A percentile compares a stretch with the other conserved stretches of the same genome.
Conservation (phyloP, 2,888 invertebrate genomes). For the Diplolepis rosae region DNA sequence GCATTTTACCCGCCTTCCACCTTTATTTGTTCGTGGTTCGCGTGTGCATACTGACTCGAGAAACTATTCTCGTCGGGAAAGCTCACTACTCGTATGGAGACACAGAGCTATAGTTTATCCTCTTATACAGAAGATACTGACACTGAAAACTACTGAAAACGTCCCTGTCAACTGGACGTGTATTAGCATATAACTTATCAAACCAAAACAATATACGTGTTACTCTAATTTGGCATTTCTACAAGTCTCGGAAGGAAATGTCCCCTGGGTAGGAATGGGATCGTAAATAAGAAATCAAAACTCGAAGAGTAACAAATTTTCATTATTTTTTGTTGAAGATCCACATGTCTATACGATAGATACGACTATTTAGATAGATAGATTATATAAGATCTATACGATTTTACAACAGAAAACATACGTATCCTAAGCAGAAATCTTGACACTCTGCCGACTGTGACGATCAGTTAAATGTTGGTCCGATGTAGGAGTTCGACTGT, state of each 20-base stretch:
- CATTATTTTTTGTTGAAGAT: too few relatives aligned
- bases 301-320: background rate
- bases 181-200: slow-evolving; percentile 6
- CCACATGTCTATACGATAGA: too few relatives aligned
- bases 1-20: slow-evolving; percentile 54
- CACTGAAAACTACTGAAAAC: background rate
- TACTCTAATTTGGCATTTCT: background rate
- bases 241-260: background rate
- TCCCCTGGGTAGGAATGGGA: background rate
- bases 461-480: too few relatives aligned
- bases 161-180: background rate
- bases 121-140: background rate
- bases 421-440: too few relatives aligned
- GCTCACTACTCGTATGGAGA: background rate
- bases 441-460: too few relatives aligned
- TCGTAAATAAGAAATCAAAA: background rate
- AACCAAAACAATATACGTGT: slow-evolving; percentile 14
- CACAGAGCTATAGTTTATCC: background rate
- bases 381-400: too few relatives aligned
- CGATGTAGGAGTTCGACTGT: too few relatives aligned
- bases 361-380: too few relatives aligned
- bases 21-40: slow-evolving; percentile 56
- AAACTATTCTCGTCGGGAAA: slow-evolving; percentile 29
- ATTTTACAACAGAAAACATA: too few relatives aligned
- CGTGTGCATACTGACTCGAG: slow-evolving; percentile 43